Conservation (phyloP, 2,797 vertebrate species). For the Sebastes kiyomatsui region DNA sequence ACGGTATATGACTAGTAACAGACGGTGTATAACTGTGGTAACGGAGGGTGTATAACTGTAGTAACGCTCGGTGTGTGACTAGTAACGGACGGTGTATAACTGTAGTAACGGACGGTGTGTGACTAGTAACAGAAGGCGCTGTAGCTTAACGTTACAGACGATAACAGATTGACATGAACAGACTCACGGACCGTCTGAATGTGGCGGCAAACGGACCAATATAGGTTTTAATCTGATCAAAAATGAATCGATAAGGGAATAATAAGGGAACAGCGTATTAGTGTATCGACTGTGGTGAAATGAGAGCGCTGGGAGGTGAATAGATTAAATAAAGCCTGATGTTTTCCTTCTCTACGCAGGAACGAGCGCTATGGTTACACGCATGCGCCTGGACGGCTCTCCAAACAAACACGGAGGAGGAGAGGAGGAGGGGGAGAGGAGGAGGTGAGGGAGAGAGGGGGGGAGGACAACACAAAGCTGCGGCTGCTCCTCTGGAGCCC, state of each 20-base stretch:
- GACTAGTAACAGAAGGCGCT: background rate
- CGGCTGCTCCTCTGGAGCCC: constrained; percentile 61
- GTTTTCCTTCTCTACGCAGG: constrained; percentile 49
- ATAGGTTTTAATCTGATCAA: background rate
- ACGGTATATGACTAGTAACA: too few relatives aligned
- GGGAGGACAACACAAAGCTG: constrained; percentile 81
- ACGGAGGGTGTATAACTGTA: too few relatives aligned
- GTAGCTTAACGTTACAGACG: background rate
- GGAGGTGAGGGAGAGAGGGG: background rate
- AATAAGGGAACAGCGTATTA: background rate
- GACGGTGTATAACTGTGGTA: too few relatives aligned
- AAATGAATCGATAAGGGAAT: too few relatives aligned
- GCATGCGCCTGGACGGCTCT: constrained; percentile 80
- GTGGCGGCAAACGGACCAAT: background rate
- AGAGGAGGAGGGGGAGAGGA: constrained; percentile 32
- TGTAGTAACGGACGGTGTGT: too few relatives aligned
- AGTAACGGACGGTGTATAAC: too few relatives aligned
- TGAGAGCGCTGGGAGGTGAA: too few relatives aligned
- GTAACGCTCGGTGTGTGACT: too few relatives aligned
- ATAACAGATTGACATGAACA: background rate
- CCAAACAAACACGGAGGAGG: constrained; percentile 81
- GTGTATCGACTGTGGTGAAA: background rate
- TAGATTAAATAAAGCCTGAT: background rate
- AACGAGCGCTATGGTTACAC: constrained; percentile 76
- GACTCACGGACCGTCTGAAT: background rate